Conservation (phyloP, 1,140 invertebrate species). For the Dinothrombium tinctorium region DNA sequence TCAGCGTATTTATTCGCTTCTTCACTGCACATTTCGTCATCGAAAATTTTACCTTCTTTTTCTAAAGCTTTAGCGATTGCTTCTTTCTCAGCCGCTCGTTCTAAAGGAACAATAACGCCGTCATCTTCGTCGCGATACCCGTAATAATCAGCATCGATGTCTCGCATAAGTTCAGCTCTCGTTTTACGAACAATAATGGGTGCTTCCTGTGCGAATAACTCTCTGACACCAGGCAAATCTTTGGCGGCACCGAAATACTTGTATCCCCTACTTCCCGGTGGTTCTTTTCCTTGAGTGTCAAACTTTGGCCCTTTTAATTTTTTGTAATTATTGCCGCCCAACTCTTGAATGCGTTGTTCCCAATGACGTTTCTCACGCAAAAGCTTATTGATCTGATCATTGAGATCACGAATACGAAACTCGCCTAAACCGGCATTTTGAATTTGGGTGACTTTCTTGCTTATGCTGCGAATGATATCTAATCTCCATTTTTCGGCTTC, state of each 20-base stretch:
- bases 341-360: slow-evolving; percentile 81
- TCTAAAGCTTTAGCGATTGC: not conserved
- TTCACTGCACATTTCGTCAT: not conserved
- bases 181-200: slow-evolving; percentile 67
- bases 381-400: slow-evolving; percentile 98
- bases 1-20: slow-evolving; percentile 2
- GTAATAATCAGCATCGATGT: slow-evolving; percentile 96
- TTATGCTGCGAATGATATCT: slow-evolving; percentile 88
- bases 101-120: slow-evolving; percentile 68
- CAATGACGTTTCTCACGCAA: slow-evolving; percentile 80
- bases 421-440: slow-evolving; percentile 96
- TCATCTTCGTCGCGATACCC: slow-evolving; percentile 97
- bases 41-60: not conserved
- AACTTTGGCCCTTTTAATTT: slow-evolving; percentile 50
- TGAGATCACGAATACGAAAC: slow-evolving; percentile 87
- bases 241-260: slow-evolving; percentile 99
- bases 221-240: slow-evolving; percentile 87
- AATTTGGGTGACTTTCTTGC: slow-evolving; percentile 96
- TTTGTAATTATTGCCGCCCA: slow-evolving; percentile 80
- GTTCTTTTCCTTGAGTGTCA: slow-evolving; percentile 86
- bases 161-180: slow-evolving; percentile 84
- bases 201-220: slow-evolving; percentile 89
- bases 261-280: slow-evolving; percentile 90
- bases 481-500: slow-evolving; percentile 84
- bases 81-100: slow-evolving; percentile 41